Evolutionary conservation across 2,888 invertebrate species (phyloP), one percentile per base, ranked within the genome.

Genomic region (Acrobasis consociella): DNA sequence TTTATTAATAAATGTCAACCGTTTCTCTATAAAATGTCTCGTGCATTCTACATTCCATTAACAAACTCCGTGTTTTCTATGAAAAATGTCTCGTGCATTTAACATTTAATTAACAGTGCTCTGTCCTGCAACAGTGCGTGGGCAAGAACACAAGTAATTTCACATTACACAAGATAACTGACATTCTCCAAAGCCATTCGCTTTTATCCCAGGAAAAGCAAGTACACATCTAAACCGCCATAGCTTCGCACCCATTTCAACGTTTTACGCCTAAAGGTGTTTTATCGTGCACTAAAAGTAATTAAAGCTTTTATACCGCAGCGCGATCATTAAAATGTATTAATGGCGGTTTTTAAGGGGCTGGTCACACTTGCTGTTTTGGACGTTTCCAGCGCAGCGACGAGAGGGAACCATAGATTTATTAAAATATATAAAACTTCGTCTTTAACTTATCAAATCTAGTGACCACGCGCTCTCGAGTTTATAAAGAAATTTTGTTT

Each of bases 241-340:
- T 22, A 46, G 22, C 58, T 49, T 59, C 16, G 37, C 58, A 59
- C 49, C 49, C 58, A 58, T 51, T 49, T 13, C 60, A 39, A 13
- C 53, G 46, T 62, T 62, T 55, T 62, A 62, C 46, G 49, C 55
- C 49, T 49, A 31, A 75, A 72, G 73, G 70, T 76, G 75, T 76
- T 81, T 80, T 80, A 80, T 81, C 74, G 75, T 74, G 67, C 73
- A 75, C 75, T 78, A 68, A 74, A 75, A 72, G 77, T 81, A 82
- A 83, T 85, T 82, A 82, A 82, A 78, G 71, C 64, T 72, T 72
- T 76, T 78, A 74, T 73, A 72, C 74, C 68, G 74, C 72, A 71
- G 71, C 70, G 71, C 70, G 75, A 76, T 77, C 78, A 81, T 82
- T 82, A 81, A 80, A 83, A 80, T 75, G 75, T 80, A 76, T 82